Evolutionary conservation across 2,113 vertebrate genomes (phyloP), one percentile per base, ranked within the genome.

Genomic region (Xiphophorus maculatus): DNA sequence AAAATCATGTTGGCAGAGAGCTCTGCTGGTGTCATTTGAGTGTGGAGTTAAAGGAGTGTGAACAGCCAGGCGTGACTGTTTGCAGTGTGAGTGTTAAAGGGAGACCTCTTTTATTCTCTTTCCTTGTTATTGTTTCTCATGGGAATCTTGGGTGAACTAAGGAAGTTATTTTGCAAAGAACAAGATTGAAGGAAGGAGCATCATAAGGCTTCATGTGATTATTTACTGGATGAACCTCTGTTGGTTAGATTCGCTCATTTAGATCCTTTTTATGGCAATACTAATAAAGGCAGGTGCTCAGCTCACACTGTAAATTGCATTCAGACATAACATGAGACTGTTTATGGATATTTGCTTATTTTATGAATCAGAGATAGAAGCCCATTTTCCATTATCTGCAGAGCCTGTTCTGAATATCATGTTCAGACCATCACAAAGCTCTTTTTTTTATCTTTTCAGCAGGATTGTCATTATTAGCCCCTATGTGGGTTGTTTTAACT

Each of bases 31-130:
- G 68, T 79, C 87, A 80, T 90, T 87, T 90, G 83, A 85, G 74
- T 86, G 48, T 87, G 67, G 74, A 69, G 81, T 79, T 82, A 19
- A 74, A 87, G 65, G 69, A 77, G 84, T 86, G 74, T 89, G 87
- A 77, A 80, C 79, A 92, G 82, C 76, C 79, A 92, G 82, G 85
- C 61, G 78, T 80, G 90, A 89, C 80, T 91, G 84, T 94, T 93
- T 92, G 82, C 84, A 33, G 54, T 85, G 79, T 58, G 76, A 76
- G 74, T 10, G 54, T 82, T 73, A 77, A 79, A 87, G 68, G 66
- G 33, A 71, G 35, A 69, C 66, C 78, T 6, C 35, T 37, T 37
- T 37, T 12, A 0, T 74, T 65, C 51, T 67, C n/a, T 25, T 0
- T 27, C n/a, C 51, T 79, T 71, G 54, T 88, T 84, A 84, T 87